Evolutionary conservation across 2,113 vertebrate species (phyloP).

Genomic region (Neogobius melanostomus): DNA sequence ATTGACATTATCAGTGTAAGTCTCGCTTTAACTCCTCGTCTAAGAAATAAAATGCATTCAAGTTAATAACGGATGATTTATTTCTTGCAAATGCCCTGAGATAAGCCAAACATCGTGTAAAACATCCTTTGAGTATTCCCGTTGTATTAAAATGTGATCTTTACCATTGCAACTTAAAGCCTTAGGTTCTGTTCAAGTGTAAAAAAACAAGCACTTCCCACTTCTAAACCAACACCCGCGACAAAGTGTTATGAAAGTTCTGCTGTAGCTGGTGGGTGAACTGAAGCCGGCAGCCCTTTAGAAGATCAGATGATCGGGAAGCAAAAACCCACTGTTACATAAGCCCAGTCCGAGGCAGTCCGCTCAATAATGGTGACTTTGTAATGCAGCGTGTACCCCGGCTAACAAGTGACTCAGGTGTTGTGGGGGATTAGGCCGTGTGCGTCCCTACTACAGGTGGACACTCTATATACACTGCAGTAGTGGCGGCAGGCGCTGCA

Average conservation of each 20-base stretch:
- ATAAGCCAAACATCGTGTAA: too few relatives aligned
- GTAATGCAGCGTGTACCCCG: slow-evolving; percentile 5
- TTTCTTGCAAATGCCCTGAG: too few relatives aligned
- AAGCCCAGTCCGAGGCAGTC: slow-evolving; percentile 30
- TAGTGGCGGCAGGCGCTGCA: background rate
- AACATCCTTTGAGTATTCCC: too few relatives aligned
- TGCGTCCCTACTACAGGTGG: slow-evolving; percentile 15
- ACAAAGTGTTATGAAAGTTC: background rate
- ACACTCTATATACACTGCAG: slow-evolving; percentile 12
- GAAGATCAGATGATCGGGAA: slow-evolving; percentile 22
- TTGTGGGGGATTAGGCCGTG: slow-evolving; percentile 5
- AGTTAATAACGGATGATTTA: too few relatives aligned
- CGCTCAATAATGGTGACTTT: slow-evolving; percentile 10
- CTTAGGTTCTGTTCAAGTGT: too few relatives aligned
- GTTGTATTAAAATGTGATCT: too few relatives aligned
- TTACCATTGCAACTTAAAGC: too few relatives aligned
- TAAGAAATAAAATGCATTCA: too few relatives aligned
- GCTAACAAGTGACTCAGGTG: slow-evolving; percentile 39
- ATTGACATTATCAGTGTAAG: too few relatives aligned
- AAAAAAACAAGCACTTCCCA: background rate
- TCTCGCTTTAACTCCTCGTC: too few relatives aligned
- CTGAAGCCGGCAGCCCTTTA: slow-evolving; percentile 1
- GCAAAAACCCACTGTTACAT: slow-evolving; percentile 42
- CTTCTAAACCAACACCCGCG: background rate
- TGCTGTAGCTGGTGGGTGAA: slow-evolving; percentile 5